Percentiles rank a stretch among this genome's conserved stretches.
Conservation (phyloP, 2,797 vertebrate genomes). For the Moxostoma hubbsi region DNA sequence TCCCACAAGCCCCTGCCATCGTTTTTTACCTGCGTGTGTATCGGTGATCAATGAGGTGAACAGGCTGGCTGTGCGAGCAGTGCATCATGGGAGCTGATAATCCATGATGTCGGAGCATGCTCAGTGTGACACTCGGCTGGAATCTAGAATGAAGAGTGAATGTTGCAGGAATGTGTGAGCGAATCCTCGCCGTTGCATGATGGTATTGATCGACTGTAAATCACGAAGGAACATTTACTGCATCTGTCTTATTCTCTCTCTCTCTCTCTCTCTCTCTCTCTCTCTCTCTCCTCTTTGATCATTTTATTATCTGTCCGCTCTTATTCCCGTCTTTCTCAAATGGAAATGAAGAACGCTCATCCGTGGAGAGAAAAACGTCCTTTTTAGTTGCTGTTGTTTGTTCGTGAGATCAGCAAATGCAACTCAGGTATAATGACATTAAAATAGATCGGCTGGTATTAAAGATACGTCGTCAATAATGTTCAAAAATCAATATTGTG, state of each 20-base stretch:
- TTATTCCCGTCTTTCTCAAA: slow-evolving; percentile 45
- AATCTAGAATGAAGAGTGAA: slow-evolving; percentile 3
- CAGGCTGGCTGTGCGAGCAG: slow-evolving; percentile 47
- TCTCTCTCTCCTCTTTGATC: slow-evolving; percentile 37
- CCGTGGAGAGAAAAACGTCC: background rate
- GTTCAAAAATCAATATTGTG: slow-evolving; percentile 62
- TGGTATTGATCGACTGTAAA: slow-evolving; percentile 46
- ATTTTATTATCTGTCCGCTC: slow-evolving; percentile 52
- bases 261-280: slow-evolving; percentile 10
- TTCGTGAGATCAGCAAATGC: slow-evolving; percentile 61
- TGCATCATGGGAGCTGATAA: slow-evolving; percentile 60
- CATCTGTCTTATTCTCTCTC: slow-evolving; percentile 29
- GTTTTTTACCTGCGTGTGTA: slow-evolving; percentile 77
- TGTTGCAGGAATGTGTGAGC: slow-evolving; percentile 17
- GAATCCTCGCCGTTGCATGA: slow-evolving; percentile 19
- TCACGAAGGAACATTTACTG: slow-evolving; percentile 32
- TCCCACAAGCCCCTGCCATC: slow-evolving; percentile 77
- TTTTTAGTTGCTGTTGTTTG: slow-evolving; percentile 64
- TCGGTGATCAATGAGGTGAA: slow-evolving; percentile 73
- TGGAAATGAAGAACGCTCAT: slow-evolving; percentile 11
- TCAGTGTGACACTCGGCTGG: slow-evolving; percentile 8
- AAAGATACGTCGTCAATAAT: slow-evolving; percentile 61
- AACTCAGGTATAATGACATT: slow-evolving; percentile 66
- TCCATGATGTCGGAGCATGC: slow-evolving; percentile 46
- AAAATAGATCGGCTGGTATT: slow-evolving; percentile 65